Conservation (phyloP, 64 coral and sea anemone species). For the Platygyra sinensis region DNA sequence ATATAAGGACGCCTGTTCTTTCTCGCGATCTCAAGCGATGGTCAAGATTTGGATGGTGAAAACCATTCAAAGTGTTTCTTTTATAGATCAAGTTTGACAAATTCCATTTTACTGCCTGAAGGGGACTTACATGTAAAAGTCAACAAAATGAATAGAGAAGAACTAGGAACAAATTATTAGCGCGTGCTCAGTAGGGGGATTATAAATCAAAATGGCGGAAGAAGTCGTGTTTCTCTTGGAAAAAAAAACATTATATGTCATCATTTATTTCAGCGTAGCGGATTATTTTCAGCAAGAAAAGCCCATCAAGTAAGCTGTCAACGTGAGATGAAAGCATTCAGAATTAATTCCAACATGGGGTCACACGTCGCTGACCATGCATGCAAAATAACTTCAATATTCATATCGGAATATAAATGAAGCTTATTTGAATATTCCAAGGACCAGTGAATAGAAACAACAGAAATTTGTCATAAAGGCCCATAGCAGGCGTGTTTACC, state of each 20-base stretch:
- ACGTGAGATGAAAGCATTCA: not conserved
- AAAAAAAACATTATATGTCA: not conserved
- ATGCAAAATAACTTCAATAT: not conserved
- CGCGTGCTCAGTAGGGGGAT: not conserved
- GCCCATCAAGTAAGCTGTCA: too few species aligned
- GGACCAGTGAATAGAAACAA: conserved; percentile 38
- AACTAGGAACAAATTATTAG: not conserved
- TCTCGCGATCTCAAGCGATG: not conserved
- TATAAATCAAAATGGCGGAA: not conserved
- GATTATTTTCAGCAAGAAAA: not conserved
- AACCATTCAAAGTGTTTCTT: too few species aligned
- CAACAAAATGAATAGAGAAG: not conserved
- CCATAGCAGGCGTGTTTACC: conserved; percentile 1
- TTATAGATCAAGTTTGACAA: too few species aligned
- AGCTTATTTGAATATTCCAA: conserved; percentile 24
- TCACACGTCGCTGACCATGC: not conserved
- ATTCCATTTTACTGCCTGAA: too few species aligned
- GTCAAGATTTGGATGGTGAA: too few species aligned
- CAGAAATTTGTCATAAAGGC: not conserved
- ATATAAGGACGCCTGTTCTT: not conserved
- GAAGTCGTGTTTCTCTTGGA: not conserved
- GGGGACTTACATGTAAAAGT: not conserved
- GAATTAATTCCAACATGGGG: not conserved
- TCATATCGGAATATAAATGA: conserved; percentile 31
- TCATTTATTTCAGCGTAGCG: not conserved